These are phyloP conservation scores for Watersipora subatra DNA, from an alignment of 1,140 invertebrate species.

Conservation along the genomic window DNA sequence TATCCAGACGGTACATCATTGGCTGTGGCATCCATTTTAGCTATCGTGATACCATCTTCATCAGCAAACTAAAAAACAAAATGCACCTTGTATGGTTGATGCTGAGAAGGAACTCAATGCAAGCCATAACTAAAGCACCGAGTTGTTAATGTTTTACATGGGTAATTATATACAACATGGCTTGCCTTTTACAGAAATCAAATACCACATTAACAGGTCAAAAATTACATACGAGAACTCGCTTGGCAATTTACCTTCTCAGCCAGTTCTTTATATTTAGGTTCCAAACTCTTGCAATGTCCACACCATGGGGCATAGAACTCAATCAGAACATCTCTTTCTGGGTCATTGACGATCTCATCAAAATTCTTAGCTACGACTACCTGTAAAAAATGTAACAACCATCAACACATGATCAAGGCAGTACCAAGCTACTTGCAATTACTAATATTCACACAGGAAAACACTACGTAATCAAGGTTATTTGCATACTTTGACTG, in stretches of 20 bases:
- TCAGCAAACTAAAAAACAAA: conserved; percentile 50
- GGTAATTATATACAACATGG: too few relatives aligned
- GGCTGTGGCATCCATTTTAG: conserved; percentile 95
- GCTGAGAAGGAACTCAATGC: too few relatives aligned
- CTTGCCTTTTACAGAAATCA: too few relatives aligned
- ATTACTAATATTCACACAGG: too few relatives aligned
- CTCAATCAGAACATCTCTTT: conserved; percentile 85
- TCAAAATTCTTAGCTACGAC: conserved; percentile 95
- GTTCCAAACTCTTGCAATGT: conserved; percentile 86
- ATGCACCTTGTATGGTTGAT: too few relatives aligned
- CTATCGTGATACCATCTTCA: conserved; percentile 74
- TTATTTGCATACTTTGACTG: conserved; percentile 53
- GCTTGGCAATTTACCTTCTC: conserved; percentile 63
- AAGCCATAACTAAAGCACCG: background rate
- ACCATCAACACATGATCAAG: too few relatives aligned
- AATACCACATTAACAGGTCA: too few relatives aligned
- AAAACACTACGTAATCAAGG: too few relatives aligned
- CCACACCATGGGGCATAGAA: conserved; percentile 99
- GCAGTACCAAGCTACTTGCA: too few relatives aligned
- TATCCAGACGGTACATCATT: conserved; percentile 89
- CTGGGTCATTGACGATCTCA: conserved; percentile 77
- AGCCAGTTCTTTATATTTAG: conserved; percentile 84
- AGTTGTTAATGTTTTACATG: too few relatives aligned
- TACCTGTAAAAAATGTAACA: conserved; percentile 39
- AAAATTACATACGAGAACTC: too few relatives aligned